phyloP scores from a whole-genome alignment of 2,888 invertebrate genomes.

The Thumatha senex region DNA sequence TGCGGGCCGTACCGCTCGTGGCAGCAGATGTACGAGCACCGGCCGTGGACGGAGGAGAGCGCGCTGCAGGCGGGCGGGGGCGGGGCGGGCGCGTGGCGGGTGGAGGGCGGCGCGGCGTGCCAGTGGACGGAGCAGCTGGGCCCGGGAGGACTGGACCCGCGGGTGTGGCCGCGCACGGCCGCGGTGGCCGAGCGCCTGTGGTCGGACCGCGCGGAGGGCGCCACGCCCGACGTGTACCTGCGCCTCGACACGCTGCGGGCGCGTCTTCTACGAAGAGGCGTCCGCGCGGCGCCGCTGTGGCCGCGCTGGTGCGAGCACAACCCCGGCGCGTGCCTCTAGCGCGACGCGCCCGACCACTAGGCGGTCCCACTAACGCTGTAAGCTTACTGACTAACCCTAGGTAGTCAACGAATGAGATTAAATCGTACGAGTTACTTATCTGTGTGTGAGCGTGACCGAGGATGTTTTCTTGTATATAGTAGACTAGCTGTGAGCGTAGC shows the following conservation, averaged over 20 bases:
- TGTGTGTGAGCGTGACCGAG: constrained; percentile 1
- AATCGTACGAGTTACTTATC: constrained; percentile 2
- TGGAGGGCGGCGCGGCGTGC: constrained; percentile 91
- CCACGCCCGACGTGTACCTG: constrained; percentile 85
- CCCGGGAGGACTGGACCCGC: constrained; percentile 88
- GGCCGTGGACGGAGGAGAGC: constrained; percentile 86
- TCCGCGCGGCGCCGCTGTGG: constrained; percentile 88
- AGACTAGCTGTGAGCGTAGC: constrained; percentile 34
- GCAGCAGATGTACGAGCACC: constrained; percentile 93
- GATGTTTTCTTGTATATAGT: constrained; percentile 41
- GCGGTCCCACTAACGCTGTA: neutral
- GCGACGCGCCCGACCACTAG: constrained; percentile 4
- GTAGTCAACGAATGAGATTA: constrained; percentile 11
- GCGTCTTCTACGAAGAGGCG: constrained; percentile 84
- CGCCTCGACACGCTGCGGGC: constrained; percentile 87
- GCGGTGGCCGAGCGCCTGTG: constrained; percentile 92
- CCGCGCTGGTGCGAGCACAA: constrained; percentile 91
- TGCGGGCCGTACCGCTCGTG: constrained; percentile 94
- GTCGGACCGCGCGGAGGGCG: constrained; percentile 84
- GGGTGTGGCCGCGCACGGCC: constrained; percentile 92
- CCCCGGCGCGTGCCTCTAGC: constrained; percentile 87
- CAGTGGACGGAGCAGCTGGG: constrained; percentile 94
- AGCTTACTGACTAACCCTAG: constrained; percentile 1
- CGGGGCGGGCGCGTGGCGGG: constrained; percentile 71
- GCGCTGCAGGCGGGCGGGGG: constrained; percentile 86